These are phyloP conservation scores for Apodemia hepburni DNA, from an alignment of 2,888 invertebrate species.

Conservation along the genomic window DNA sequence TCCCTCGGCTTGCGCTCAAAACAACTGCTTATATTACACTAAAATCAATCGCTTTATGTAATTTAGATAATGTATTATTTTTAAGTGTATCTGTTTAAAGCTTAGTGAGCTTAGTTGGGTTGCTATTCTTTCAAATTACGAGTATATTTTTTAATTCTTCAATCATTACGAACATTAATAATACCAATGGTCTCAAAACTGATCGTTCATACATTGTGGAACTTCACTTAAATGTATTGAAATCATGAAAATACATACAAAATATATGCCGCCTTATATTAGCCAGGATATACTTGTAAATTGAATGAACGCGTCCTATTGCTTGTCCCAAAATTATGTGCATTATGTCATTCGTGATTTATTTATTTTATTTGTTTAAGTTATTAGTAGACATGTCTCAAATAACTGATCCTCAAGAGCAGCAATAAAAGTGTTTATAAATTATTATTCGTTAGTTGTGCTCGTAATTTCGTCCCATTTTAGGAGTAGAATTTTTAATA, in stretches of 20 bases:
- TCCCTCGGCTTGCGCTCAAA: background rate
- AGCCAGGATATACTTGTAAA: background rate
- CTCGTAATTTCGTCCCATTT: too few species aligned
- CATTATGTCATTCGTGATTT: background rate
- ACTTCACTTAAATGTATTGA: background rate
- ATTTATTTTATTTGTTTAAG: background rate
- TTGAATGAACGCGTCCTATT: background rate
- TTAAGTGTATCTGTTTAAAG: background rate
- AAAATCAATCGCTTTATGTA: background rate
- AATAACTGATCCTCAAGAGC: too few species aligned
- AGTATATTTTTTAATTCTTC: background rate
- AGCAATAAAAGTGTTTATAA: too few species aligned
- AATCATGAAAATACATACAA: background rate
- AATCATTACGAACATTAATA: background rate
- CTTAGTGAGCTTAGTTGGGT: conserved; percentile 4
- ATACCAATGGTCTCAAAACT: background rate
- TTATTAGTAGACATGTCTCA: too few species aligned
- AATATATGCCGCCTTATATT: too few species aligned
- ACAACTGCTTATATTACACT: background rate
- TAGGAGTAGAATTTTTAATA: too few species aligned
- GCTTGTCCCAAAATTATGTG: background rate
- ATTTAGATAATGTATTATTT: conserved; percentile 1
- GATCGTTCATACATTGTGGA: background rate
- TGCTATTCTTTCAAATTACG: background rate
- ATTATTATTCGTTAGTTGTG: too few species aligned